These are phyloP conservation scores for Anastatus disparis DNA, from an alignment of 1,140 invertebrate genomes.

Conservation along the genomic window DNA sequence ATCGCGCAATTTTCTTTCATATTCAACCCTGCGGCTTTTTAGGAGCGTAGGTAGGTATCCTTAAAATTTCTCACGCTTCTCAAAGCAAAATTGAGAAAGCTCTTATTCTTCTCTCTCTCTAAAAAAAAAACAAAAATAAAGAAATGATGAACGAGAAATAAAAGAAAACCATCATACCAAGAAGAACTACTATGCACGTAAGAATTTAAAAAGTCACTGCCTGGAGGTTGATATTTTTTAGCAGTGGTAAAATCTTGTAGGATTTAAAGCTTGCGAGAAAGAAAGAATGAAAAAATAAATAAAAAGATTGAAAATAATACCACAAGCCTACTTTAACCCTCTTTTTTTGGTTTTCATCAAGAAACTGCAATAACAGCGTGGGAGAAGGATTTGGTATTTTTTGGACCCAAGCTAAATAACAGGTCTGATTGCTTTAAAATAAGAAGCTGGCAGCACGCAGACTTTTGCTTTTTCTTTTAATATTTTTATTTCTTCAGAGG, in stretches of 20 bases:
- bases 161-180: too few relatives aligned
- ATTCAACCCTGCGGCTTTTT: too few relatives aligned
- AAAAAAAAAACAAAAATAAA: too few relatives aligned
- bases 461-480: not conserved
- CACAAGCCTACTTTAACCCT: too few relatives aligned
- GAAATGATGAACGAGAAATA: too few relatives aligned
- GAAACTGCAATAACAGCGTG: too few relatives aligned
- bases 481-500: too few relatives aligned
- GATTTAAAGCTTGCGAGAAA: not conserved
- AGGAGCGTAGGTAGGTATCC: constrained; percentile 2
- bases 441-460: not conserved
- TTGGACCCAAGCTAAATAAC: constrained; percentile 30
- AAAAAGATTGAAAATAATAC: constrained; percentile 18
- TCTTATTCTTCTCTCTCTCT: too few relatives aligned
- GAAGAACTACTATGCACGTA: too few relatives aligned
- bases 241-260: too few relatives aligned
- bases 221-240: not conserved
- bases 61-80: constrained; percentile 23
- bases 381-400: constrained; percentile 23
- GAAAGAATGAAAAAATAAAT: not conserved
- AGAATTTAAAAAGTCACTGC: not conserved
- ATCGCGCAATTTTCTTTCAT: constrained; percentile 31
- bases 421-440: constrained; percentile 11
- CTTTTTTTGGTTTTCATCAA: not conserved
- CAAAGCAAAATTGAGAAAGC: not conserved